A percentile compares a stretch with the other conserved stretches of the same genome.
Evolutionary conservation across 2,888 invertebrate genomes (phyloP).

Genomic region (Crioceris asparagi): DNA sequence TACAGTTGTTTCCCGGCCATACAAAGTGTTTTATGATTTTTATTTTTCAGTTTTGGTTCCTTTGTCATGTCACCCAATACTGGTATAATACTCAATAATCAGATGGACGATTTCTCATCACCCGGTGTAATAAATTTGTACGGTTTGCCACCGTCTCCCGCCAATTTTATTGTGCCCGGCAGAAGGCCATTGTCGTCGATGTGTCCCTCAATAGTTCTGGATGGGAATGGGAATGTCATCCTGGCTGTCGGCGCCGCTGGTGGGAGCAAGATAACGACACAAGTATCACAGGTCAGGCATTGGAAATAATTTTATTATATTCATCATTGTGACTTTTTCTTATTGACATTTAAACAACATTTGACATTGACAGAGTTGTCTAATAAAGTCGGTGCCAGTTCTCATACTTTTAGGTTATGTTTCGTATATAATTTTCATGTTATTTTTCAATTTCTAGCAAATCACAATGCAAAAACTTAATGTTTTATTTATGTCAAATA

Average conservation of each 20-base stretch:
- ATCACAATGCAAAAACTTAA: no score
- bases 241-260: constrained; percentile 71
- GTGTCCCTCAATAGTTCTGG: constrained; percentile 71
- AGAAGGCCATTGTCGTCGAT: constrained; percentile 86
- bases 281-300: constrained; percentile 48
- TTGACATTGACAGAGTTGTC: no score
- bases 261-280: constrained; percentile 81
- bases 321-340: no score
- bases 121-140: constrained; percentile 55
- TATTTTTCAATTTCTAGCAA: no score
- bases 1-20: no score
- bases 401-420: no score
- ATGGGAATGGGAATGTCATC: constrained; percentile 43
- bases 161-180: constrained; percentile 73
- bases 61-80: constrained; percentile 61
- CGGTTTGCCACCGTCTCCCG: constrained; percentile 62
- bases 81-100: constrained; percentile 76
- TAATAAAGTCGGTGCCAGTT: no score
- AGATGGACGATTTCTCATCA: constrained; percentile 83
- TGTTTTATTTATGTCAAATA: no score
- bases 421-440: no score
- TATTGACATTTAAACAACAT: no score
- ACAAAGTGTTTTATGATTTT: no score
- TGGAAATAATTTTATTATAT: background rate
- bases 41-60: constrained; percentile 16